Base-by-base conservation (phyloP, 2,797 vertebrate genomes). In the Pteropus rufus region DNA sequence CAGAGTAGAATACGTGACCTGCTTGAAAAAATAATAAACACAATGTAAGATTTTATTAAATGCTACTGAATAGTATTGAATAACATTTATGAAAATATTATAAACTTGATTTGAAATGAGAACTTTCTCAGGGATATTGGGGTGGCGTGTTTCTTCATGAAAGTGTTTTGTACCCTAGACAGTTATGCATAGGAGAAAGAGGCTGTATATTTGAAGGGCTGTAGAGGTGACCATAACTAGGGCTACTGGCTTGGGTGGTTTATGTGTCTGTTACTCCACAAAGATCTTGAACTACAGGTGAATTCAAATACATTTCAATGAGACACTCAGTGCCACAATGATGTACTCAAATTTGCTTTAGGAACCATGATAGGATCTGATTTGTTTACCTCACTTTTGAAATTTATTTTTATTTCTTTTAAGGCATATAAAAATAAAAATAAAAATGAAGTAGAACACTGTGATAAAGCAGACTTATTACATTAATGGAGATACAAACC, bases 351-450 rank as follows among this genome's bases (percentile, higher is more conserved):
- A 26, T 86, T 89, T 94, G 79, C 64, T 65, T 86, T 70, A 67
- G 70, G 31, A 96, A 64, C 29, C 29, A 10, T 23, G 46, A 58
- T 64, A 2, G 36, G 5, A 62, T 88, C 49, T 14, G 4, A 60
- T 93, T 80, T 72, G 46, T 82, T 89, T 49, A 64, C 36, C 93
- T 85, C 46, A 73, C 0, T 44, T 92, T 93, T 56, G 52, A 95
- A 81, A 89, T 84, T 91, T 93, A 92, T 81, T 97, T 86, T 89
- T 91, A 75, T 94, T 95, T 91, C 69, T 92, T 87, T 92, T 19
- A 69, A 75, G 46, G 9, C 26, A 73, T 94, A 49, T 49, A 16
- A 49, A 49, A 49, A 49, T 49, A 49, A 86, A 95, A 92, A 81
- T 92, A 76, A 92, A 89, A 84, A 56, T 56, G 16, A 54, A 89